phyloP scores from a whole-genome alignment of 2,888 invertebrate species.

The Mimas tiliae region DNA sequence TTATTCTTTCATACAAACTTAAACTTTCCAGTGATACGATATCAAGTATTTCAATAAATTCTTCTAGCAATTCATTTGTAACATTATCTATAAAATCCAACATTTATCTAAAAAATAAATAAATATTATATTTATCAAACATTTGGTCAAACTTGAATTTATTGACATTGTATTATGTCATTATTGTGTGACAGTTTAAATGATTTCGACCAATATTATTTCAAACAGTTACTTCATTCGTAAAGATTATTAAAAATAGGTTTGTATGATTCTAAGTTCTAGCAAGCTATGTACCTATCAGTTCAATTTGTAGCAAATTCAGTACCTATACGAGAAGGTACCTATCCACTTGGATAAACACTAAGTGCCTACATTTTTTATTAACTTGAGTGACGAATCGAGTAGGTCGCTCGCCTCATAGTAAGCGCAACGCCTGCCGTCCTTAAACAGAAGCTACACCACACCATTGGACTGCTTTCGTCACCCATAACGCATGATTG shows the following conservation, averaged over 20 bases:
- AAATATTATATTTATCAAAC: too few species aligned
- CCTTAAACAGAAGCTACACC: too few species aligned
- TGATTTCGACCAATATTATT: neutral
- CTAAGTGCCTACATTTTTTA: too few species aligned
- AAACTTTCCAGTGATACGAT: slow-evolving; percentile 60
- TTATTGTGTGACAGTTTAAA: neutral
- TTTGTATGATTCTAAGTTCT: neutral
- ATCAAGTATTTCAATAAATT: slow-evolving; percentile 66
- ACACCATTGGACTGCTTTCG: too few species aligned
- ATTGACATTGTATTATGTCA: neutral
- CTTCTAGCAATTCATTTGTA: slow-evolving; percentile 57
- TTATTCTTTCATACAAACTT: slow-evolving; percentile 68
- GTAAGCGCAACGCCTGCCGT: too few species aligned
- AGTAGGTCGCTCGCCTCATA: too few species aligned
- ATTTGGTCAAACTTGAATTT: neutral
- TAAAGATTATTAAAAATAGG: neutral
- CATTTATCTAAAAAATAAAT: slow-evolving; percentile 54
- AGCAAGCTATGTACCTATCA: too few species aligned
- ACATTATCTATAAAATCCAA: slow-evolving; percentile 61
- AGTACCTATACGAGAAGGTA: too few species aligned
- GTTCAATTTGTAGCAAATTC: too few species aligned
- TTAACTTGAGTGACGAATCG: too few species aligned
- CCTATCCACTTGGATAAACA: too few species aligned
- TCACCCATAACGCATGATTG: too few species aligned
- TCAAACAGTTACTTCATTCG: neutral